Conservation (phyloP, 2,888 invertebrate species). For the Schizaphis graminum region DNA sequence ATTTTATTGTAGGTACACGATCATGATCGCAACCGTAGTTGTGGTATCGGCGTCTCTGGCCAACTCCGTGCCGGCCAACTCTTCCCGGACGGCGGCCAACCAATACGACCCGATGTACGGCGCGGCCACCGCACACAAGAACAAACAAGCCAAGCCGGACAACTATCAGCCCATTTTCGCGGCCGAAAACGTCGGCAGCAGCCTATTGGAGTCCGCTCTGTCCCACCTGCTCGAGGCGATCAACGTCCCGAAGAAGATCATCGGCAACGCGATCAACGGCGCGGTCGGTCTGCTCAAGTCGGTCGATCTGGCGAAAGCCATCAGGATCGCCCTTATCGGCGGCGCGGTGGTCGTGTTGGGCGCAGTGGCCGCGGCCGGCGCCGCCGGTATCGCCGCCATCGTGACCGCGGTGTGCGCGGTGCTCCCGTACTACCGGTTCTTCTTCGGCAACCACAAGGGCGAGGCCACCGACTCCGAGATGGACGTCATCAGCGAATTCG, state of each 20-base stretch:
- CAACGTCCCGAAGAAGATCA: conserved; percentile 3
- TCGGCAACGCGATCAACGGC: neutral
- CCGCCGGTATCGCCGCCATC: conserved; percentile 42
- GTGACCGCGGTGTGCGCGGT: conserved; percentile 2
- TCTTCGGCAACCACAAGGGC: neutral
- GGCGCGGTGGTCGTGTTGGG: conserved; percentile 25
- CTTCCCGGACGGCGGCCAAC: neutral
- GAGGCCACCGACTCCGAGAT: neutral
- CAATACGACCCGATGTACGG: neutral
- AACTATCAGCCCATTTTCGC: neutral
- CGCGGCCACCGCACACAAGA: neutral
- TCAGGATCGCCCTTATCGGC: neutral
- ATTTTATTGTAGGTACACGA: conserved; percentile 2
- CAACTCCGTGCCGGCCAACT: neutral
- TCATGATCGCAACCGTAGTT: neutral
- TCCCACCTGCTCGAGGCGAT: neutral
- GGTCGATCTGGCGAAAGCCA: neutral
- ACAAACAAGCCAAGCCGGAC: neutral
- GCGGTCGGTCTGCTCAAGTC: neutral
- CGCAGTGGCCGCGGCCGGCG: conserved; percentile 29
- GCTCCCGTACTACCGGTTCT: conserved; percentile 2
- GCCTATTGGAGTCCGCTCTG: neutral
- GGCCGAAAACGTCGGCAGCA: neutral
- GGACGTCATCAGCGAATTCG: conserved; percentile 23
- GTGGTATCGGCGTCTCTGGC: conserved; percentile 41